A percentile compares a stretch with the other conserved stretches of the same genome.
These are phyloP conservation scores for Ochotona princeps DNA, from an alignment of 2,113 vertebrate genomes.

Conservation along the genomic window DNA sequence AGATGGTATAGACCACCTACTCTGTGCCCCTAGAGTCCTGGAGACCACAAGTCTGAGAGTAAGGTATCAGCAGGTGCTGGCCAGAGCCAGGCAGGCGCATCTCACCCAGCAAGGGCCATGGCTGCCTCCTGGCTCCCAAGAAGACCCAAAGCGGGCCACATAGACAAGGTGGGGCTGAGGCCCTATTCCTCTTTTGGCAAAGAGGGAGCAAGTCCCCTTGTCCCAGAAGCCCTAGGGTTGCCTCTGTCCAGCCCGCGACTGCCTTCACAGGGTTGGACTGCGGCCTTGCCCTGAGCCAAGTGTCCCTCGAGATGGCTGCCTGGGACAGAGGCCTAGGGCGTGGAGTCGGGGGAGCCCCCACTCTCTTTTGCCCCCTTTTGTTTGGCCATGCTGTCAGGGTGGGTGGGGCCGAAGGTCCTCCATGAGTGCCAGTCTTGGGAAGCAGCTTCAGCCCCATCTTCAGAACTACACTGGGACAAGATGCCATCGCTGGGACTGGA, in stretches of 20 bases:
- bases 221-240: not conserved
- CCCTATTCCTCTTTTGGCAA: not conserved
- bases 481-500: constrained; percentile 63
- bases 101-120: not conserved
- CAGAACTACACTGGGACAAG: not conserved
- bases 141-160: accelerated
- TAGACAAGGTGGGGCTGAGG: not conserved
- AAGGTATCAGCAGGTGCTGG: not conserved
- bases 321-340: not conserved
- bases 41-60: not conserved
- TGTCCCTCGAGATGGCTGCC: accelerated
- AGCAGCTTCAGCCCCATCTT: not conserved
- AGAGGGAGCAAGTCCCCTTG: not conserved
- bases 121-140: not conserved
- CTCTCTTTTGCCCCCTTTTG: not conserved
- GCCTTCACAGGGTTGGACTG: accelerated
- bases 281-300: not conserved
- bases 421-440: not conserved
- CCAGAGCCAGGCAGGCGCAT: not conserved
- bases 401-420: not conserved
- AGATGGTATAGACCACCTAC: accelerated
- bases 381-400: not conserved
- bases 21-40: too few relatives aligned
- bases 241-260: not conserved
- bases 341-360: accelerated